Base-by-base conservation (phyloP, 2,797 vertebrate species). In the Morus bassanus region DNA sequence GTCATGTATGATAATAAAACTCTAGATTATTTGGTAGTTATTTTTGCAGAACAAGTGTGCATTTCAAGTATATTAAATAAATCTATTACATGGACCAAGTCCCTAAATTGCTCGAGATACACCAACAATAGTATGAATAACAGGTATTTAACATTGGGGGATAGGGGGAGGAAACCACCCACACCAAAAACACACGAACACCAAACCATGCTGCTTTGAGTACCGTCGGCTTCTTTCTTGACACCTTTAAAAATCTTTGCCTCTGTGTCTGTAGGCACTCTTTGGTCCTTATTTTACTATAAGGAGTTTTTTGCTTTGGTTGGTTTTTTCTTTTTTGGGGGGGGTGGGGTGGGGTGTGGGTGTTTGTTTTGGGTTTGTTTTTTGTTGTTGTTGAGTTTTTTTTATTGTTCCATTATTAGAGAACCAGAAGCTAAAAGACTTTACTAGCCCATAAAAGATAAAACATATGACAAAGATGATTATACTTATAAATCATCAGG, bases 131-230 rank as follows among this genome's bases (percentile, higher is more conserved):
- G 6, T 17, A 10, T 17, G 31, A 92, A 37, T 24, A 79, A 19
- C 1, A 50, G 30, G 18, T 45, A 54, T 21, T 85, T 31, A 68
- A 53, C 46, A 69, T 2, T 9, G 5, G 2, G 3, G 22, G 11
- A 50, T 10, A 51, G 3, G 1, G 1, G 18, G 1, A 39, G 0
- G n/a, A 75, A 85, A 21, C 4, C 7, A 48, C 7, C 15, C 4
- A 33, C 4, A 39, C 7, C 50, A 50, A 59, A 45, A 24, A 28
- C 23, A 56, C n/a, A 75, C 9, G 48, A 79, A 22, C 18, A 45
- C 10, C 2, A 79, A 59, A 16, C 2, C 5, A 17, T 18, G 5
- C 30, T 69, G 24, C 18, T 82, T 35, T 61, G 19, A 41, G 15
- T 54, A 28, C 3, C 13, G 64, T 41, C 30, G 7, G 3, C 7